phyloP scores from a whole-genome alignment of 2,797 vertebrate species.

The Squalus acanthias region DNA sequence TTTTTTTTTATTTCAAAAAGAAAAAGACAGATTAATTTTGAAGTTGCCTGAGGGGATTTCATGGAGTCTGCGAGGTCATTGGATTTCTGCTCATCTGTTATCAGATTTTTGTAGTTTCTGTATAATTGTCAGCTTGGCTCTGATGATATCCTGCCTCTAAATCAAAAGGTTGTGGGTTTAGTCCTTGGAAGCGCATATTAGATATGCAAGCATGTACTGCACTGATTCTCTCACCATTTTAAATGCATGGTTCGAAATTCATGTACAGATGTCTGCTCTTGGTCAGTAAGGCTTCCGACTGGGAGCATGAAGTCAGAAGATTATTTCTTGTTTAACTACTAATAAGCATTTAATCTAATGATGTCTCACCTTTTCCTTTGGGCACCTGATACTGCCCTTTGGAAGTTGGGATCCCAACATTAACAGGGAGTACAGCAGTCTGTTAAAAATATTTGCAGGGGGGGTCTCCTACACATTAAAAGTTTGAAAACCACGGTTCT shows the following conservation, averaged over 20 bases:
- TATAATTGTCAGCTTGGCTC: neutral
- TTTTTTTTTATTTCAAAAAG: neutral
- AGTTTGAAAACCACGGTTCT: no score
- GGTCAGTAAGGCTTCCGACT: no score
- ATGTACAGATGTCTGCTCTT: no score
- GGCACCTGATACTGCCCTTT: no score
- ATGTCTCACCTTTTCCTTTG: no score
- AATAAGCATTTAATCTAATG: no score
- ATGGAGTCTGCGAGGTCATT: neutral
- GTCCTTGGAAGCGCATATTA: neutral
- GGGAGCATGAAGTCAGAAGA: no score
- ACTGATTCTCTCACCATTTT: neutral
- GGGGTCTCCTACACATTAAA: no score
- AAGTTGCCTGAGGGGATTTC: neutral
- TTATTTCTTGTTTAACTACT: no score
- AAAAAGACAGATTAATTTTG: neutral
- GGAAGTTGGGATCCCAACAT: no score
- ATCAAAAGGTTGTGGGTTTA: neutral
- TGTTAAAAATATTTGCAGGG: no score
- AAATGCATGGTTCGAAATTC: neutral
- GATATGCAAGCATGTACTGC: neutral
- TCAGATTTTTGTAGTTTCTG: neutral
- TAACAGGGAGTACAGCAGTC: no score
- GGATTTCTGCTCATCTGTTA: neutral
- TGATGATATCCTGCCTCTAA: neutral